A percentile compares a stretch with the other conserved stretches of the same genome.
These are phyloP conservation scores for Montipora foliosa DNA, from an alignment of 64 coral and sea anemone species.

Conservation along the genomic window DNA sequence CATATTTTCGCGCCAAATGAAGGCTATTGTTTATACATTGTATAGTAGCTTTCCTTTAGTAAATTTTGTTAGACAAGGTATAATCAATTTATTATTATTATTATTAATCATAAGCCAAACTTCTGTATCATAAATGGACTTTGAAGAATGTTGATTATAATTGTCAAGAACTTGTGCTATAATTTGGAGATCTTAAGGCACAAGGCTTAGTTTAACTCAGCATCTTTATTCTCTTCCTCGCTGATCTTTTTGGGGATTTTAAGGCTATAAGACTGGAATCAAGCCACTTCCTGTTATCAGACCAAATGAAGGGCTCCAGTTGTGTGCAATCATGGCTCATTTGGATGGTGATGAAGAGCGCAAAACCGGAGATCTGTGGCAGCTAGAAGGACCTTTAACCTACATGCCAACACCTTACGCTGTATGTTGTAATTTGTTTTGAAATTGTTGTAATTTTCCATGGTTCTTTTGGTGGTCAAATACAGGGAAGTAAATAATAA, in stretches of 20 bases:
- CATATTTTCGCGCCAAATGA: too few species aligned
- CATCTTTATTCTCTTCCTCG: background rate
- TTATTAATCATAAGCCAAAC: too few species aligned
- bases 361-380: slow-evolving; percentile 95
- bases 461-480: background rate
- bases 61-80: too few species aligned
- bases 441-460: too few species aligned
- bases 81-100: too few species aligned
- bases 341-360: slow-evolving; percentile 81
- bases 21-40: too few species aligned
- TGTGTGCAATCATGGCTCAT: slow-evolving; percentile 83
- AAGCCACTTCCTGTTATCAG: slow-evolving; percentile 78
- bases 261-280: slow-evolving; percentile 80
- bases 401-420: slow-evolving; percentile 88
- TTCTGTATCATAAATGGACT: too few species aligned
- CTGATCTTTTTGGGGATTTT: background rate
- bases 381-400: slow-evolving; percentile 89
- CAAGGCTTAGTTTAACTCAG: too few species aligned
- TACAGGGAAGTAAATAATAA: too few species aligned
- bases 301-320: slow-evolving; percentile 71
- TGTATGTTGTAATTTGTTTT: slow-evolving; percentile 39
- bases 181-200: too few species aligned
- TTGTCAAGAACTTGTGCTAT: background rate
- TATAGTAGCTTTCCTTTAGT: too few species aligned
- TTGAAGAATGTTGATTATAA: background rate